Base-by-base conservation (phyloP, 2,888 invertebrate genomes). In the Drosophila koepferae region DNA sequence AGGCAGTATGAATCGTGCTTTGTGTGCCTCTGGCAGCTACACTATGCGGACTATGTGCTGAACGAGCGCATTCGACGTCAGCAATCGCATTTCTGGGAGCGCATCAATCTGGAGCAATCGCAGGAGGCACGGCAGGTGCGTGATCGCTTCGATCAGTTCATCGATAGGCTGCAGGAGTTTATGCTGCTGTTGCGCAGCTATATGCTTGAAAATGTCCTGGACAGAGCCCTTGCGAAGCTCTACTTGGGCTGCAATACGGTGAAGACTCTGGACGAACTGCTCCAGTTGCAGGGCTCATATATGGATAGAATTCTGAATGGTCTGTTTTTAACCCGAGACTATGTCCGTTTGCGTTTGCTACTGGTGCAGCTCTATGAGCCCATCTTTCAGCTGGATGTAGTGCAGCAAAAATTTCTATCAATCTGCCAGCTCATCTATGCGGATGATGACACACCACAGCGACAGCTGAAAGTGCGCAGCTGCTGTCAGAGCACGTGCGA, bases 11-110 rank as follows among this genome's bases (percentile, higher is more conserved):
- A 64, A 2, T 8, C 5, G 0, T 63, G 72, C 14, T 83, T 69
- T 3, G n/a, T 8, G 1, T 43, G 23, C 6, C 40, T 88, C 9
- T 88, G 86, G 86, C 67, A 61, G 14, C 46, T 88, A 7, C 82
- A 85, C 44, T 70, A 67, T 6, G 66, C 70, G 0, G 23, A 80
- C 44, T 87, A 82, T 41, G 71, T 82, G 28, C 68, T 87, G 16
- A 40, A 43, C 5, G 72, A 82, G 31, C 70, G 80, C 7, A 44
- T 85, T 7, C 4, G 31, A 2, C 69, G 62, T 1, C 65, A 73
- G 7, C 67, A 72, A 2, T 31, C 7, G 10, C 55, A 74, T n/a
- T 64, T 72, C 6, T 18, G 48, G 8, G 49, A 64, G 0, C 71
- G 55, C 16, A 38, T 60, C 2, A 38, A 49, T 2, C 12, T 60